Evolutionary conservation across 2,113 vertebrate species (phyloP).

Genomic region (Acinonyx jubatus): DNA sequence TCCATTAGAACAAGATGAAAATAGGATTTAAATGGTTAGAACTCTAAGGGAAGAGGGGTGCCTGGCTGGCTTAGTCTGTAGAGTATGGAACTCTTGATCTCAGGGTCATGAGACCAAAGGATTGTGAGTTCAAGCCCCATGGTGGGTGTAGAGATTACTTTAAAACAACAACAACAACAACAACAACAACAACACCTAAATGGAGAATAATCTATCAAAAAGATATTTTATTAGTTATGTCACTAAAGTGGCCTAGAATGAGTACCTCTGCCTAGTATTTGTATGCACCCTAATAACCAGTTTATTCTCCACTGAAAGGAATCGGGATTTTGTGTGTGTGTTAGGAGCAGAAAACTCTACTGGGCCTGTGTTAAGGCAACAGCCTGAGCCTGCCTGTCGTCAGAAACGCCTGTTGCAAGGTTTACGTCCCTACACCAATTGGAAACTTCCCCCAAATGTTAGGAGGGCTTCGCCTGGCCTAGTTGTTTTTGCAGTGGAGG

Average conservation of each 20-base stretch:
- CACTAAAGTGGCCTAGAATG: neutral
- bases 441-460: neutral
- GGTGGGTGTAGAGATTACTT: neutral
- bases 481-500: neutral
- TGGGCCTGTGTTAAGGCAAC: neutral
- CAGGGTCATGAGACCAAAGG: too few species aligned
- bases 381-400: neutral
- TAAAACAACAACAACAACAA: neutral
- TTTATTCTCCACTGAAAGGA: neutral
- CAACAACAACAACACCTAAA: neutral
- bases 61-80: too few species aligned
- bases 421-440: neutral
- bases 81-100: too few species aligned
- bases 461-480: neutral
- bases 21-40: neutral
- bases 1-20: neutral
- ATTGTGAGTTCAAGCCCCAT: too few species aligned
- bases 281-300: neutral
- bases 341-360: slow-evolving; percentile 1
- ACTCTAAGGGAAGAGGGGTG: too few species aligned
- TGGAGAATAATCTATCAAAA: neutral
- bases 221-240: neutral
- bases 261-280: neutral
- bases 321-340: neutral
- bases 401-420: neutral